Conservation (phyloP, 2,888 invertebrate genomes). For the Julus scandinavius region DNA sequence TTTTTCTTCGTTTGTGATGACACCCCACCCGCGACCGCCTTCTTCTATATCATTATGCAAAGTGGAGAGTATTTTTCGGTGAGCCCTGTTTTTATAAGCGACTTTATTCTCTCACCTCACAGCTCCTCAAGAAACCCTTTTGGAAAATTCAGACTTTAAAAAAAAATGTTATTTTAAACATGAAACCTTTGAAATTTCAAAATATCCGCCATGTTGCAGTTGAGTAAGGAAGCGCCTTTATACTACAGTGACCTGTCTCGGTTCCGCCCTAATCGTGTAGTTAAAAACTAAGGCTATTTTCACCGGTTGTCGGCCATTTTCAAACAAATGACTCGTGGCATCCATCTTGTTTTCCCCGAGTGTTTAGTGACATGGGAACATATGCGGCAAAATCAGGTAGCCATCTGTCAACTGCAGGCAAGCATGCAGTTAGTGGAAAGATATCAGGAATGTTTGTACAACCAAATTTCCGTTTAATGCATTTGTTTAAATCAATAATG, state of each 20-base stretch:
- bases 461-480: too few relatives aligned
- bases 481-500: too few relatives aligned
- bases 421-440: not conserved
- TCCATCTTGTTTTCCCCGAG: not conserved
- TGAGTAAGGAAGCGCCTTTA: not conserved
- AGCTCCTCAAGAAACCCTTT: not conserved
- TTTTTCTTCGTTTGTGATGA: constrained; percentile 26
- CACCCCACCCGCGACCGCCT: constrained; percentile 33
- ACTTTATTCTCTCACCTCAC: not conserved
- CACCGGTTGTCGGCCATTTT: constrained; percentile 3
- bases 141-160: not conserved
- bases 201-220: not conserved
- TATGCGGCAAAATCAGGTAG: not conserved
- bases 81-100: not conserved
- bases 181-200: not conserved
- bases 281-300: not conserved
- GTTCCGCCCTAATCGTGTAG: constrained; percentile 16
- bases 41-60: constrained; percentile 23
- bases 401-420: not conserved
- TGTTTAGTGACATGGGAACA: constrained; percentile 4
- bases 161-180: not conserved
- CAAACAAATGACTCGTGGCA: constrained; percentile 18
- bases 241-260: not conserved
- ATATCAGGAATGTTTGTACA: not conserved
- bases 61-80: constrained; percentile 10